Percentiles rank a stretch among this genome's conserved stretches.
Conservation (phyloP, 1,140 invertebrate genomes). For the Drosophila pandora region DNA sequence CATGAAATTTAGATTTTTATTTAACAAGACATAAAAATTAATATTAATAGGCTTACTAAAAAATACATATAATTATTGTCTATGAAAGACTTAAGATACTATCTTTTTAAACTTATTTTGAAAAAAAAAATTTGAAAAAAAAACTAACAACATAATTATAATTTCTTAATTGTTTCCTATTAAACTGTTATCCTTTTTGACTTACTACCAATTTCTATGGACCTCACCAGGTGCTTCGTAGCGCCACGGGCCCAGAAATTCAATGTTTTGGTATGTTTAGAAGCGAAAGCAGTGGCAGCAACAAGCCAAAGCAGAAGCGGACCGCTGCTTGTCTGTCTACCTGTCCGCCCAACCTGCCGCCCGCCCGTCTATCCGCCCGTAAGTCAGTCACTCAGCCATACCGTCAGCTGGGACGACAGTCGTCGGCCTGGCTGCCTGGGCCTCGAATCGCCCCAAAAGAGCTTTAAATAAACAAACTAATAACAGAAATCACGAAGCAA, state of each 20-base stretch:
- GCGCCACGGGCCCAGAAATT: constrained; percentile 39
- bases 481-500: constrained; percentile 72
- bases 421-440: constrained; percentile 50
- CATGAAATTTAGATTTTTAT: too few species aligned
- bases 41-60: background rate
- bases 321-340: constrained; percentile 35
- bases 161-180: too few species aligned
- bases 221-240: constrained; percentile 21
- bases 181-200: background rate
- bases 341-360: constrained; percentile 28
- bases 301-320: constrained; percentile 39
- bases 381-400: constrained; percentile 29
- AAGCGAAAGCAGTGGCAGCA: constrained; percentile 43
- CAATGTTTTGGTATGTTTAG: constrained; percentile 78
- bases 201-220: constrained; percentile 1
- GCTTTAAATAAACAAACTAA: constrained; percentile 82
- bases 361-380: constrained; percentile 1
- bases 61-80: too few species aligned
- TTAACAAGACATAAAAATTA: background rate
- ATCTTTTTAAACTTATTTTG: too few species aligned
- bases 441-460: constrained; percentile 65
- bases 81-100: too few species aligned
- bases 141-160: too few species aligned
- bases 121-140: too few species aligned
- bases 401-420: constrained; percentile 27